Evolutionary conservation across 1,140 invertebrate species (phyloP).

Genomic region (Pseudomyrmex pallidus): DNA sequence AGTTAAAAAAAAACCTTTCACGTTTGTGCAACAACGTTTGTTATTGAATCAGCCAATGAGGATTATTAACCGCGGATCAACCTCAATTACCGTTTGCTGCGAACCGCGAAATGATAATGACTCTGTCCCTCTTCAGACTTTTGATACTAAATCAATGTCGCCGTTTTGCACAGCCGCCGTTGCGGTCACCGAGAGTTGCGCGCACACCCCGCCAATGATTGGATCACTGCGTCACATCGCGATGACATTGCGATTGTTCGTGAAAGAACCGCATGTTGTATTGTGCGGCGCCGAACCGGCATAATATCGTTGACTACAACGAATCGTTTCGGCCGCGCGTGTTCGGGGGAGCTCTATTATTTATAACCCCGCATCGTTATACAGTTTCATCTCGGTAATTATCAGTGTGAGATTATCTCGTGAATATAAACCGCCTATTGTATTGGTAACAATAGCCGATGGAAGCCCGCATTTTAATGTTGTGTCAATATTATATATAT

Average conservation of each 20-base stretch:
- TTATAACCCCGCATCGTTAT: conserved; percentile 34
- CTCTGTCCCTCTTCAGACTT: conserved; percentile 23
- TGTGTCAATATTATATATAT: conserved; percentile 53
- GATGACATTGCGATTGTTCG: conserved; percentile 37
- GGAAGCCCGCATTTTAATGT: conserved; percentile 53
- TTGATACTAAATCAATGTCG: conserved; percentile 43
- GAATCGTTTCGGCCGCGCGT: not conserved
- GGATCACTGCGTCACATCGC: conserved; percentile 38
- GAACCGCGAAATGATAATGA: conserved; percentile 34
- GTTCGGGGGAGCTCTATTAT: conserved; percentile 34
- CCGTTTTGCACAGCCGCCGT: conserved; percentile 9
- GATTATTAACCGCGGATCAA: conserved; percentile 9
- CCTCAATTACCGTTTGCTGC: conserved; percentile 23
- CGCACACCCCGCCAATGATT: not conserved
- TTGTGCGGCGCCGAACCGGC: conserved; percentile 11
- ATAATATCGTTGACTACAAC: conserved; percentile 48
- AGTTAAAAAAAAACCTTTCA: not conserved
- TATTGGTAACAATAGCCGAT: conserved; percentile 55
- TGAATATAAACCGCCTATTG: conserved; percentile 55
- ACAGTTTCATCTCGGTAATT: conserved; percentile 46
- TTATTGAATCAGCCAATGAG: not conserved
- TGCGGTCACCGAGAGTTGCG: conserved; percentile 25
- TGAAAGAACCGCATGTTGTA: conserved; percentile 37
- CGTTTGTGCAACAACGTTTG: not conserved
- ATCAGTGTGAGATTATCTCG: conserved; percentile 55